Evolutionary conservation across 2,888 invertebrate species (phyloP).

Genomic region (Melanargia galathea): DNA sequence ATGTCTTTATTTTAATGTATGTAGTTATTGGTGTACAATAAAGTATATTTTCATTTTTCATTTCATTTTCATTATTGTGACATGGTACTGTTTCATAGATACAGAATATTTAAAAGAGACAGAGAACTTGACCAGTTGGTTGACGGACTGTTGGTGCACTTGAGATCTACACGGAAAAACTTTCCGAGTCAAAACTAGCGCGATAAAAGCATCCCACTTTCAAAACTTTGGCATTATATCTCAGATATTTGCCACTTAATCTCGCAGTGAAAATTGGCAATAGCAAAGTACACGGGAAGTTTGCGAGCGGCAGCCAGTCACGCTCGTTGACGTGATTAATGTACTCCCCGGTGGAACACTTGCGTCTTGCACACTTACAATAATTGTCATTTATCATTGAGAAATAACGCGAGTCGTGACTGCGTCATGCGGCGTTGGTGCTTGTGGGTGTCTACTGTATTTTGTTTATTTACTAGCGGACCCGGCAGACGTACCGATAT

Average conservation of each 20-base stretch:
- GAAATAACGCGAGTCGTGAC: constrained; percentile 23
- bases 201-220: neutral
- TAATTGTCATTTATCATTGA: constrained; percentile 43
- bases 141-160: neutral
- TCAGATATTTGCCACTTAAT: constrained; percentile 14
- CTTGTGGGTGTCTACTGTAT: too few species aligned
- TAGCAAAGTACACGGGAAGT: constrained; percentile 23
- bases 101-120: too few species aligned
- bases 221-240: constrained; percentile 14
- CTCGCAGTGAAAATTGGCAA: constrained; percentile 30
- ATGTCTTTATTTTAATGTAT: too few species aligned
- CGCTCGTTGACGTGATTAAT: constrained; percentile 35
- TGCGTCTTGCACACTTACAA: constrained; percentile 38
- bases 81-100: too few species aligned
- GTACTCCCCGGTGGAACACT: constrained; percentile 17
- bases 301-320: constrained; percentile 25
- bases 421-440: constrained; percentile 1
- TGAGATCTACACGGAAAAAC: neutral
- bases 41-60: too few species aligned
- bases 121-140: neutral
- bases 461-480: too few species aligned
- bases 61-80: too few species aligned
- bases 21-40: too few species aligned
- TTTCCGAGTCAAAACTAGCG: neutral
- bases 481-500: too few species aligned